phyloP scores from a whole-genome alignment of 1,140 invertebrate genomes.

The Tetramorium simillimum region DNA sequence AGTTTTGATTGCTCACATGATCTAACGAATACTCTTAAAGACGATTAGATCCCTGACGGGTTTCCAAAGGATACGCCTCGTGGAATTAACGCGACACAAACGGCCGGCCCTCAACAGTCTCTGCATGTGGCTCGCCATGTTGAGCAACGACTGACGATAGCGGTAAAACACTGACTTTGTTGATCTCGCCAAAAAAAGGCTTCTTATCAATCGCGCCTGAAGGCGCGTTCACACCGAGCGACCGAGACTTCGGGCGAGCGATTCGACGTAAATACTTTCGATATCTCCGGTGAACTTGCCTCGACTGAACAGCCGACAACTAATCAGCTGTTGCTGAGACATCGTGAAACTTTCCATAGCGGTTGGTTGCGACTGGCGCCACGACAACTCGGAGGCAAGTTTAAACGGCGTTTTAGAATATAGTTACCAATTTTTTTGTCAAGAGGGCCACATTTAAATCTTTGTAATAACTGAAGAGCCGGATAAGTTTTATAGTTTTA shows the following conservation, averaged over 20 bases:
- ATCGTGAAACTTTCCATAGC: not conserved
- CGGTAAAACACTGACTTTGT: slow-evolving; percentile 53
- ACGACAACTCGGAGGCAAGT: not conserved
- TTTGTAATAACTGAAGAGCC: too few species aligned
- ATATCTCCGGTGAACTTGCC: not conserved
- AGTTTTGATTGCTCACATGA: not conserved
- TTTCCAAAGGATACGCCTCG: slow-evolving; percentile 79
- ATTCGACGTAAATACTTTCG: not conserved
- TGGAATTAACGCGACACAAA: slow-evolving; percentile 23
- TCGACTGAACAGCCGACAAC: not conserved
- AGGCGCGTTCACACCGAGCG: not conserved
- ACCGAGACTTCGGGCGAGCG: not conserved
- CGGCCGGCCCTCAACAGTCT: slow-evolving; percentile 54
- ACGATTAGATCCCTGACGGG: not conserved
- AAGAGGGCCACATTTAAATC: too few species aligned
- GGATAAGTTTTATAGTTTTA: too few species aligned
- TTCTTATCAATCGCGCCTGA: slow-evolving; percentile 15
- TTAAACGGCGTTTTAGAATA: not conserved
- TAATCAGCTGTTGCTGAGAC: not conserved
- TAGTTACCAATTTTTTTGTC: too few species aligned
- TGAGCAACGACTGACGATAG: slow-evolving; percentile 11
- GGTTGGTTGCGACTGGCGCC: not conserved
- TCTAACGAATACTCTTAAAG: not conserved
- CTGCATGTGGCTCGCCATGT: slow-evolving; percentile 71
- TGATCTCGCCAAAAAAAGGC: not conserved